Conservation (phyloP, 2,888 invertebrate genomes). For the Linyphia triangularis region DNA sequence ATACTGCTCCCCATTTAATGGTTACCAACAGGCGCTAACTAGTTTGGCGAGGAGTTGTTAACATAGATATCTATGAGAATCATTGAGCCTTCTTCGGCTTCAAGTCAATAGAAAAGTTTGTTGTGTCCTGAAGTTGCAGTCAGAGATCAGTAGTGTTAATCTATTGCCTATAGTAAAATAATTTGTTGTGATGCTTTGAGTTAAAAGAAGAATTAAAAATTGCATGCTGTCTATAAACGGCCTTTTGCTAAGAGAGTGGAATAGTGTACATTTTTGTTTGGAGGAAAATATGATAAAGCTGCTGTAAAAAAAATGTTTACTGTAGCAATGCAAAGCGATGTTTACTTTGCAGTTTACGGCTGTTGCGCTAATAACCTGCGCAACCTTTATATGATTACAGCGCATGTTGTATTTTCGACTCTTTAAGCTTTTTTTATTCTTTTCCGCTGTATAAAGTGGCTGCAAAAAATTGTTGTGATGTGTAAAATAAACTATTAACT, state of each 20-base stretch:
- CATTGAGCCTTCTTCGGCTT: too few species aligned
- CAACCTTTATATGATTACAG: slow-evolving; percentile 48
- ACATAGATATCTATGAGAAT: too few species aligned
- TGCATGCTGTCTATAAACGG: not conserved
- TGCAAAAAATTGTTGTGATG: slow-evolving; percentile 72
- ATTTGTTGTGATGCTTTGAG: too few species aligned
- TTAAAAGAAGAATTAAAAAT: not conserved
- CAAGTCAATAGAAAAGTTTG: too few species aligned
- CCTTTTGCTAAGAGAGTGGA: not conserved
- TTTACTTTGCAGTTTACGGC: slow-evolving; percentile 43
- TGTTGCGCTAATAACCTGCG: slow-evolving; percentile 44
- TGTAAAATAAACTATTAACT: slow-evolving; percentile 72
- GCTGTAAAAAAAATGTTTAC: slow-evolving; percentile 43
- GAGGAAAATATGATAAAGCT: slow-evolving; percentile 10
- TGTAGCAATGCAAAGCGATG: slow-evolving; percentile 34
- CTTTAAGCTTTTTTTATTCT: slow-evolving; percentile 54
- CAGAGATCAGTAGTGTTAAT: too few species aligned
- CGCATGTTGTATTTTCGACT: slow-evolving; percentile 68
- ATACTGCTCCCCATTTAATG: too few species aligned
- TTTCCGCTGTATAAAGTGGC: slow-evolving; percentile 71
- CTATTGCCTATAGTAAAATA: too few species aligned
- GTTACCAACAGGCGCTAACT: too few species aligned
- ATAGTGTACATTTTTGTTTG: slow-evolving; percentile 26
- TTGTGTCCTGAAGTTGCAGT: too few species aligned
- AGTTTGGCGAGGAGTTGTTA: too few species aligned